phyloP scores from a whole-genome alignment of 2,113 vertebrate genomes.

The Centrocercus urophasianus region DNA sequence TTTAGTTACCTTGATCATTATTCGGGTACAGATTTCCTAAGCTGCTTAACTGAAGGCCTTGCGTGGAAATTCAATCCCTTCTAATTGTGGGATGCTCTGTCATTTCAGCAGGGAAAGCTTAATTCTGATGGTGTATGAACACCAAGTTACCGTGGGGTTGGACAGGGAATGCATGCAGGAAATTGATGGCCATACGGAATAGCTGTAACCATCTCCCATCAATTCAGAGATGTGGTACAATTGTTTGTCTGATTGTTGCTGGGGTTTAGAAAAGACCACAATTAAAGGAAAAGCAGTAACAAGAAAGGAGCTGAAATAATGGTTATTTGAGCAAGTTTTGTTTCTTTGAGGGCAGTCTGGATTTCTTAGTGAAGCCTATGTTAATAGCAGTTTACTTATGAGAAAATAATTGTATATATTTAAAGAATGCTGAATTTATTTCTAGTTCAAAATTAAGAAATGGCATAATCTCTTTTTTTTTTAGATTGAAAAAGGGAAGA shows the following conservation, averaged over 20 bases:
- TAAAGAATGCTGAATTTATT: neutral
- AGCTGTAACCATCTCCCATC: fast-evolving
- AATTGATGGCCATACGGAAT: neutral
- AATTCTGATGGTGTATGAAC: fast-evolving
- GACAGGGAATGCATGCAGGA: fast-evolving
- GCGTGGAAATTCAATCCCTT: neutral
- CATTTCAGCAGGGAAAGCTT: fast-evolving
- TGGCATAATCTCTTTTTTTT: neutral
- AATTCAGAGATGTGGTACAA: fast-evolving
- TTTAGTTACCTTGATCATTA: neutral
- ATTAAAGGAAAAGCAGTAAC: neutral
- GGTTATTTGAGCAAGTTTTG: neutral
- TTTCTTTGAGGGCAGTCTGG: neutral
- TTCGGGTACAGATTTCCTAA: neutral
- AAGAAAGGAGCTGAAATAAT: neutral
- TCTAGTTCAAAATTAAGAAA: neutral
- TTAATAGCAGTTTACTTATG: neutral
- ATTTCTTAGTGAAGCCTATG: neutral
- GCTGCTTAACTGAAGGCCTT: neutral
- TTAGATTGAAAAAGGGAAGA: neutral
- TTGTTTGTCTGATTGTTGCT: neutral
- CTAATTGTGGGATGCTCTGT: neutral
- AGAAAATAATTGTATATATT: neutral
- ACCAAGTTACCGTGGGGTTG: fast-evolving
- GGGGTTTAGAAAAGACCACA: neutral